Evolutionary conservation across 2,888 invertebrate species (phyloP).

Genomic region (Philonicus albiceps): DNA sequence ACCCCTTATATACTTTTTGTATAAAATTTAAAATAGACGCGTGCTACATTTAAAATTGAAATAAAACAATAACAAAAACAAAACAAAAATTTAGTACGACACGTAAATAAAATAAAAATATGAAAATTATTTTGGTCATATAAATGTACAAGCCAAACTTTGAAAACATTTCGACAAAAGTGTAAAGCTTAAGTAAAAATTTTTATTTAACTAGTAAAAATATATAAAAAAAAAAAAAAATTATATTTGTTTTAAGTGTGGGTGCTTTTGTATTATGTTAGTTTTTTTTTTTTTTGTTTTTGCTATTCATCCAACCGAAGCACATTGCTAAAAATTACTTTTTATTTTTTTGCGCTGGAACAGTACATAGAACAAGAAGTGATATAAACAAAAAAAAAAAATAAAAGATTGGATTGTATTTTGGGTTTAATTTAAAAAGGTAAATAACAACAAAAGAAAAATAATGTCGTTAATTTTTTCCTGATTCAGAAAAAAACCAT

Average conservation of each 20-base stretch:
- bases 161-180: not conserved
- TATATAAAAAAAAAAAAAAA: not conserved
- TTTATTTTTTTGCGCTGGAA: not conserved
- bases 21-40: no score
- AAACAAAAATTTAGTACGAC: not conserved
- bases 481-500: no score
- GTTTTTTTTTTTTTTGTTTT: not conserved
- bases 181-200: not conserved
- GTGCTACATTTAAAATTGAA: not conserved
- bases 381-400: not conserved
- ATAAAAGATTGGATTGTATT: no score
- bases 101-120: no score
- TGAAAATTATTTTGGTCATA: no score
- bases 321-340: not conserved
- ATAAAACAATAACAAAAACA: no score
- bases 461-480: no score
- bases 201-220: not conserved
- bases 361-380: not conserved
- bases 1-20: no score
- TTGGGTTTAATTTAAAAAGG: no score
- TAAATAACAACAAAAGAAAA: no score
- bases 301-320: not conserved
- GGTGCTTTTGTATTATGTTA: constrained; percentile 24
- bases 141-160: not conserved
- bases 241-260: constrained; percentile 13